Percentiles rank a stretch among this genome's conserved stretches.
phyloP scores from a whole-genome alignment of 2,113 vertebrate genomes.

The Xiphophorus hellerii region DNA sequence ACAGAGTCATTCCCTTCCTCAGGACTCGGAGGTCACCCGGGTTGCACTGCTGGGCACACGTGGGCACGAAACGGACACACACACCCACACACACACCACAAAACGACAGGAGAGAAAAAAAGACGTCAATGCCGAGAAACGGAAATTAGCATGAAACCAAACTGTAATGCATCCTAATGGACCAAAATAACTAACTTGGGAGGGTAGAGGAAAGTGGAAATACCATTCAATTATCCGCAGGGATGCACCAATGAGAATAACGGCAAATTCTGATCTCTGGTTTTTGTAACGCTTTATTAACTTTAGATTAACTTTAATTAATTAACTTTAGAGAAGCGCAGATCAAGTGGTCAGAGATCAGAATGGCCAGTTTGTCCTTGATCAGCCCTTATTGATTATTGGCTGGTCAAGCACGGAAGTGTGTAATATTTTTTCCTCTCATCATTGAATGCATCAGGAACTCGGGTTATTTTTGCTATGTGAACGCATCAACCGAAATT shows the following conservation, averaged over 20 bases:
- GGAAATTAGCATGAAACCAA: neutral
- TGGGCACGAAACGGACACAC: constrained; percentile 27
- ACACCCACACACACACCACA: constrained; percentile 23
- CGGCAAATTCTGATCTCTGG: too few species aligned
- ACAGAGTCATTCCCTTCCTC: constrained; percentile 90
- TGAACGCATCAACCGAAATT: too few species aligned
- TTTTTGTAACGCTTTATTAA: too few species aligned
- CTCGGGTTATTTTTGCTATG: too few species aligned
- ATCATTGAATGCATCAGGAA: too few species aligned
- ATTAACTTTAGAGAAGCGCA: too few species aligned
- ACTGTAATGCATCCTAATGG: neutral
- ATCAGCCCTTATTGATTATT: neutral
- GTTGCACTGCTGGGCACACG: constrained; percentile 81
- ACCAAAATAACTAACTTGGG: neutral
- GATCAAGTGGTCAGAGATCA: too few species aligned
- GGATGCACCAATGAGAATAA: too few species aligned
- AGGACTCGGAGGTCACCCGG: constrained; percentile 88
- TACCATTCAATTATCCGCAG: neutral
- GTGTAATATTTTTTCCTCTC: too few species aligned
- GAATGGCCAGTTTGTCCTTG: too few species aligned
- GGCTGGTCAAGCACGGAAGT: too few species aligned
- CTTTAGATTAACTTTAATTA: too few species aligned
- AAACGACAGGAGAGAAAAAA: neutral
- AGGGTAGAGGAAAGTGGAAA: neutral
- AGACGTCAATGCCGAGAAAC: constrained; percentile 11